A percentile compares a stretch with the other conserved stretches of the same genome.
These are phyloP conservation scores for Heliocidaris erythrogramma DNA, from an alignment of 35 echinoderm and acorn worm species.

Conservation along the genomic window DNA sequence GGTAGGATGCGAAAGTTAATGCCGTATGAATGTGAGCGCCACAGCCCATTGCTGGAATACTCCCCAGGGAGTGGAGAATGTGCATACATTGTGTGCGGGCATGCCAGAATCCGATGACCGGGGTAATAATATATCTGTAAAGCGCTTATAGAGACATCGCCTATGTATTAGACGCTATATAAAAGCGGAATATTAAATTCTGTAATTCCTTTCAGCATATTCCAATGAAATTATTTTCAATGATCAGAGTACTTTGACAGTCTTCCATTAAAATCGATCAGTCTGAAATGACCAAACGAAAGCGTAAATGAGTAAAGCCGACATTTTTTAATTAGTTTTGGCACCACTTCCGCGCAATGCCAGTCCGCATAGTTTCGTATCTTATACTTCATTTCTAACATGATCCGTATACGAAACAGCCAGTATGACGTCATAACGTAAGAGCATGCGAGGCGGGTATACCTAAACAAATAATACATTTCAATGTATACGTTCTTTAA, in stretches of 20 bases:
- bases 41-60: no score
- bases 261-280: background rate
- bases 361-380: background rate
- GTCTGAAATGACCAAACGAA: slow-evolving; percentile 4
- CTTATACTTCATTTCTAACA: background rate
- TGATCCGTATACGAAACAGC: background rate
- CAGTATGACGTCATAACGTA: background rate
- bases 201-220: background rate
- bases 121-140: no score
- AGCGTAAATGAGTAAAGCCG: background rate
- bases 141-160: no score
- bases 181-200: no score
- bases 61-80: no score
- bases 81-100: no score
- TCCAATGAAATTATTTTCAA: background rate
- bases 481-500: background rate
- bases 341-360: background rate
- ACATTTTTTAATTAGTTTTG: background rate
- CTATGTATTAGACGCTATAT: no score
- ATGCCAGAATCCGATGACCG: no score
- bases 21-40: no score
- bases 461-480: background rate
- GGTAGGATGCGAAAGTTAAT: no score
- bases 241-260: background rate
- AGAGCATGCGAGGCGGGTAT: background rate